Percentiles rank a stretch among this genome's conserved stretches.
phyloP scores from a whole-genome alignment of 53 echinoderm and acorn worm species.

The Mesocentrotus franciscanus region DNA sequence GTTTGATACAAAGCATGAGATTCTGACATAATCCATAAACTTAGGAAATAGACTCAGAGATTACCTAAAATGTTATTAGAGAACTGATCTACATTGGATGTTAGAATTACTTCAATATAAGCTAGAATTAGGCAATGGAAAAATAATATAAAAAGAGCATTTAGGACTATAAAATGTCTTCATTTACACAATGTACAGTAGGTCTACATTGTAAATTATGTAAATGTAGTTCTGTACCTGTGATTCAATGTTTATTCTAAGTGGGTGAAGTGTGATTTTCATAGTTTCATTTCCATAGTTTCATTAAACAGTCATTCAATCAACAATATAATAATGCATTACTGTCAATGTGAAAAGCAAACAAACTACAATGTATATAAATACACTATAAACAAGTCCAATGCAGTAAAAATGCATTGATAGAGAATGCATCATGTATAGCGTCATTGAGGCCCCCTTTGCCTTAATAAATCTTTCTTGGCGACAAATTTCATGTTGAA shows the following conservation, averaged over 20 bases:
- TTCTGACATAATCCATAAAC: no score
- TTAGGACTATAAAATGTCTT: no score
- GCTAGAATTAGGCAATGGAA: not conserved
- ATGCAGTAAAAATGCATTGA: not conserved
- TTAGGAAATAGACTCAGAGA: not conserved
- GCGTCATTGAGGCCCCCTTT: not conserved
- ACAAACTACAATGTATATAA: not conserved
- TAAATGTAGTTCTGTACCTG: not conserved
- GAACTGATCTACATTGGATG: not conserved
- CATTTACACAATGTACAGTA: no score
- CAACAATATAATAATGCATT: no score
- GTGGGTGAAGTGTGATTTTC: not conserved
- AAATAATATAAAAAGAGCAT: not conserved
- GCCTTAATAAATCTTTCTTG: constrained; percentile 16
- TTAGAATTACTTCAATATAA: not conserved
- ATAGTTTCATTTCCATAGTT: no score
- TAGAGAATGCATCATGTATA: not conserved
- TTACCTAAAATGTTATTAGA: not conserved
- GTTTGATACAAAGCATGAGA: no score
- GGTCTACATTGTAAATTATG: no score
- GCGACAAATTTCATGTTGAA: not conserved
- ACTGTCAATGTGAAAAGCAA: not conserved
- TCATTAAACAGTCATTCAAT: no score
- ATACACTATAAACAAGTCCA: not conserved
- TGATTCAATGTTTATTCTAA: not conserved